Evolutionary conservation across 1,140 invertebrate species (phyloP), one percentile per base, ranked within the genome.

Genomic region (Bombus confusus): DNA sequence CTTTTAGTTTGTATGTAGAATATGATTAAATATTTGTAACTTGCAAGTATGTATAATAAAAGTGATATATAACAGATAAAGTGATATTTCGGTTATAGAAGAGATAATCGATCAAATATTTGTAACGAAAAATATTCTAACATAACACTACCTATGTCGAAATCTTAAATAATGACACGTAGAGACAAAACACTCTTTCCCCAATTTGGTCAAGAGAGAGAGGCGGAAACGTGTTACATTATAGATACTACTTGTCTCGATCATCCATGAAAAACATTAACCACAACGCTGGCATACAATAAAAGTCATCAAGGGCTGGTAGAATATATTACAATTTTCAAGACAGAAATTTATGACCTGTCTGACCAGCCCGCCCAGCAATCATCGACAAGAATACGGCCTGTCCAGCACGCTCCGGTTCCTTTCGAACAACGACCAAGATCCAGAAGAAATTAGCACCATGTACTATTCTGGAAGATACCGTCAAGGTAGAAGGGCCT

Each of bases 361-460:
- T 86, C 87, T 80, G 39, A 69, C 25, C 47, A 72, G 68, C 66
- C 83, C 75, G 85, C 89, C 89, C 87, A 88, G 80, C 72, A 83
- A 90, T 90, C 89, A 90, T 88, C 80, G 73, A 68, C 74, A 66
- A 78, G 83, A 69, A 37, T 59, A 81, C 52, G 25, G 28, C n/a
- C 82, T 59, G 43, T 34, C 22, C 64, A 37, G n/a, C 71, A 71
- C 87, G 68, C 73, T 68, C 57, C 34, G 28, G 31, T 66, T 39
- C 52, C 47, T 79, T 72, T 79, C 80, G 41, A 31, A 28, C 52
- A 41, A 57, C 57, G 39, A 77, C 71, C 68, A 71, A 80, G 72
- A 85, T 85, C 87, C 43, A 84, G 72, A 71, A 85, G 85, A 91
- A 92, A 90, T 91, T 91, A 90, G 83, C 25, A 37, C 31, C 34